Evolutionary conservation across 2,888 invertebrate species (phyloP).

Genomic region (Lithophane leautieri): DNA sequence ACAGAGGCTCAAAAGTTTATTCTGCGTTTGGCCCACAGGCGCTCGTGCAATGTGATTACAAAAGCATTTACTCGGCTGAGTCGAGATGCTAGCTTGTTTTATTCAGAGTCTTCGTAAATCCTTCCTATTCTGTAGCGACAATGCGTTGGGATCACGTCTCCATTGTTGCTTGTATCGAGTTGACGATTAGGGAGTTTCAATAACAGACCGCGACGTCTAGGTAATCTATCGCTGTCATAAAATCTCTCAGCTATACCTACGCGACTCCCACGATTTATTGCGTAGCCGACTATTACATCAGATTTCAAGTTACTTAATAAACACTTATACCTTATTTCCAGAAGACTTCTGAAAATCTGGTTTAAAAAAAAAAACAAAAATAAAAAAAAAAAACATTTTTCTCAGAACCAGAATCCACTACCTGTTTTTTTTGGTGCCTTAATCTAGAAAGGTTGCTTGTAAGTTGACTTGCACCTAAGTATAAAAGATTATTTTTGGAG

Average conservation of each 20-base stretch:
- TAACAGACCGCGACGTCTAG: constrained; percentile 71
- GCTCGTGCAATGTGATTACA: constrained; percentile 80
- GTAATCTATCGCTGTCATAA: constrained; percentile 76
- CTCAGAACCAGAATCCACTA: no score
- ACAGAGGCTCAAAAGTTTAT: constrained; percentile 71
- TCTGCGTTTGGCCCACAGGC: constrained; percentile 72
- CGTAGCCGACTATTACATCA: constrained; percentile 1
- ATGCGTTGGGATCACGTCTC: constrained; percentile 81
- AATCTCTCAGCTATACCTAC: constrained; percentile 54
- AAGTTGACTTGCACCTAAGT: neutral
- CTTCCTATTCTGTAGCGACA: constrained; percentile 85
- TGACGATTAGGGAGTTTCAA: constrained; percentile 85
- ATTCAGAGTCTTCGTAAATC: constrained; percentile 84
- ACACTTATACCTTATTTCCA: neutral
- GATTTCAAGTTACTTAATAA: neutral
- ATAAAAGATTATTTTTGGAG: neutral
- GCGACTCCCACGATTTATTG: constrained; percentile 28
- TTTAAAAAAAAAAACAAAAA: no score
- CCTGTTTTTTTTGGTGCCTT: no score
- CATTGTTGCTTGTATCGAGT: constrained; percentile 84
- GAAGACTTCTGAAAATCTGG: neutral
- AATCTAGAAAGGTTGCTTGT: no score
- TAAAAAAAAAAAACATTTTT: no score
- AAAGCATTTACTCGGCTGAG: constrained; percentile 80
- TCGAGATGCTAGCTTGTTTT: constrained; percentile 82